phyloP scores from a whole-genome alignment of 2,113 vertebrate genomes.

The Nannobrachium achirus region DNA sequence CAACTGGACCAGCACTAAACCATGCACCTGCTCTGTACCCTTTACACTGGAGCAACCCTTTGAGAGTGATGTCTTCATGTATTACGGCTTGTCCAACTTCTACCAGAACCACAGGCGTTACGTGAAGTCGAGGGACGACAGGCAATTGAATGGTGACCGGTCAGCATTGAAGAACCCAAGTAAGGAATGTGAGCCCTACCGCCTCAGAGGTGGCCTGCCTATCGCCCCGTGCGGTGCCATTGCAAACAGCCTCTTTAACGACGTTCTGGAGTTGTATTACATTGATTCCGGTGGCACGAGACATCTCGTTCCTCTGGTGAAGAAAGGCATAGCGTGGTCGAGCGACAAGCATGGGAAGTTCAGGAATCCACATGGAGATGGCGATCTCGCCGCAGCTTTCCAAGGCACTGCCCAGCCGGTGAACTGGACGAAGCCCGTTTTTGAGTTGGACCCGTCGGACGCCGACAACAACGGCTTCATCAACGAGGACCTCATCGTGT shows the following conservation, averaged over 20 bases:
- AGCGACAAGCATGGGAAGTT: constrained; percentile 98
- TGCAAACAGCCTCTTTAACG: constrained; percentile 99
- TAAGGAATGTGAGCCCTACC: constrained; percentile 96
- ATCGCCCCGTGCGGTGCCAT: constrained; percentile 97
- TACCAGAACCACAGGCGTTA: constrained; percentile 99
- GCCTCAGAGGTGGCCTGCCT: constrained; percentile 79
- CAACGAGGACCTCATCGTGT: constrained; percentile 99
- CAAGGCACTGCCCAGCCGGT: constrained; percentile 89
- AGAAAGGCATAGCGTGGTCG: constrained; percentile 97
- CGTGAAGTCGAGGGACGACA: constrained; percentile 96
- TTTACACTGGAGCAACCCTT: constrained; percentile 90
- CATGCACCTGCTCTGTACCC: constrained; percentile 84
- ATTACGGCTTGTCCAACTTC: constrained; percentile 98
- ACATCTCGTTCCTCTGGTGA: constrained; percentile 80
- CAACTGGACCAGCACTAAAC: constrained; percentile 78
- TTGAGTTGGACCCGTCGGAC: constrained; percentile 81
- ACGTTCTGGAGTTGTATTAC: constrained; percentile 86
- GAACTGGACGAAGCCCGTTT: constrained; percentile 91
- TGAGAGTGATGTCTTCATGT: constrained; percentile 98
- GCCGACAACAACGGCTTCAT: constrained; percentile 94
- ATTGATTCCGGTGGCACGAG: constrained; percentile 77
- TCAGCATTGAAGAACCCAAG: constrained; percentile 87
- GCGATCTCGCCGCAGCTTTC: constrained; percentile 83
- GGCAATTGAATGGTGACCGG: constrained; percentile 91
- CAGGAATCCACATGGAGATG: constrained; percentile 88